A percentile compares a stretch with the other conserved stretches of the same genome.
These are phyloP conservation scores for Menura novaehollandiae DNA, from an alignment of 2,113 vertebrate genomes.

Conservation along the genomic window DNA sequence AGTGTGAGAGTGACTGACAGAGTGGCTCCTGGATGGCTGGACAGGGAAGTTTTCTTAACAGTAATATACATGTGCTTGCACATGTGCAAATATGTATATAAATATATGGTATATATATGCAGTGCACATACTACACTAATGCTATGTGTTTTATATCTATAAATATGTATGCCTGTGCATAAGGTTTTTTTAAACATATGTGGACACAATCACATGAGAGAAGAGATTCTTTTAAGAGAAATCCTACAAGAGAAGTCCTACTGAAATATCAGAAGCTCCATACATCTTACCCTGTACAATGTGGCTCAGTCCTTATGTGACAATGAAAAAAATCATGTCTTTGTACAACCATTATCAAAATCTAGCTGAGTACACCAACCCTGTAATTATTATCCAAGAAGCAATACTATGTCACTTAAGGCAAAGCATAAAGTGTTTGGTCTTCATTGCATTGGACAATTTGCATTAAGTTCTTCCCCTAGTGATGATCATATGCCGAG, in stretches of 20 bases:
- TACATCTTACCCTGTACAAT: neutral
- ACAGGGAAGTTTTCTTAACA: neutral
- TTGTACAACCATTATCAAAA: neutral
- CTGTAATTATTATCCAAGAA: neutral
- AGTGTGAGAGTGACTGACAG: neutral
- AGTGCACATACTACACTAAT: neutral
- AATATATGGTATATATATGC: too few species aligned
- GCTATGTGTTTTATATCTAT: neutral
- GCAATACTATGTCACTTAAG: neutral
- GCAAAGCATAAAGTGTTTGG: neutral
- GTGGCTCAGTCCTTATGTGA: neutral
- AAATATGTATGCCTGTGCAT: neutral
- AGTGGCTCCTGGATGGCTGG: neutral
- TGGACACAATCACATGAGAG: neutral
- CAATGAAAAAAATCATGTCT: neutral
- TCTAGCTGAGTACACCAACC: neutral
- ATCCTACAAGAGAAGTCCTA: neutral
- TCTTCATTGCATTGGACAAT: neutral
- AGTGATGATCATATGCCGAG: fast-evolving
- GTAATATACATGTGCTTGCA: neutral
- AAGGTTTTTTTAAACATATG: neutral
- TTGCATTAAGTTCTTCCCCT: neutral
- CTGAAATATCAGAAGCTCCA: neutral
- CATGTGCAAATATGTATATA: neutral
- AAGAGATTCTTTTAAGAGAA: neutral